Evolutionary conservation across 2,113 vertebrate species (phyloP).

Genomic region (Tetraodon nigroviridis): DNA sequence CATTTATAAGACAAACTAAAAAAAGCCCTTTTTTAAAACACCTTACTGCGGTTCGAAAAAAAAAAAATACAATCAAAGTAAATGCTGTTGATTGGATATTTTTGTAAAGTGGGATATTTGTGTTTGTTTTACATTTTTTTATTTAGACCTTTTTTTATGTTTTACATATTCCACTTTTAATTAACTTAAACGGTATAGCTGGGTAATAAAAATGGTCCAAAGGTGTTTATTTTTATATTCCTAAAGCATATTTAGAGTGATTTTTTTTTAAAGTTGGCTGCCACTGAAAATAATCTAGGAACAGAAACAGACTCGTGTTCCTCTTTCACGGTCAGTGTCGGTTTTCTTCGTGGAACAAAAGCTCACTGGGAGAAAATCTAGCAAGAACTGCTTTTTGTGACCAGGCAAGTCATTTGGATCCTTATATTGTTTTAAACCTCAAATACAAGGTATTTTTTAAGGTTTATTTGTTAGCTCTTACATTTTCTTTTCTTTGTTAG

Average conservation of each 20-base stretch:
- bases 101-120: too few species aligned
- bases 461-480: background rate
- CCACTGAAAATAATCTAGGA: background rate
- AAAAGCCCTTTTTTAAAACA: too few species aligned
- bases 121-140: too few species aligned
- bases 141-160: too few species aligned
- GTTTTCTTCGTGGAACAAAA: background rate
- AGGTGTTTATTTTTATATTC: background rate
- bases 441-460: background rate
- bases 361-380: background rate
- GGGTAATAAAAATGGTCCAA: too few species aligned
- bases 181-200: too few species aligned
- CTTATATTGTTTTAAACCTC: background rate
- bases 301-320: slow-evolving; percentile 11
- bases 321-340: slow-evolving; percentile 19
- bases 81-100: too few species aligned
- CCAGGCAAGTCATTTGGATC: slow-evolving; percentile 15
- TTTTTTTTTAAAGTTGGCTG: background rate
- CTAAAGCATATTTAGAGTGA: background rate
- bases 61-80: too few species aligned
- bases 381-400: background rate
- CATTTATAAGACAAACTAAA: too few species aligned
- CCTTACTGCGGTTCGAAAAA: too few species aligned
- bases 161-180: too few species aligned
- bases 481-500: too few species aligned